phyloP scores from a whole-genome alignment of 2,113 vertebrate species.

The Recurvirostra avosetta region DNA sequence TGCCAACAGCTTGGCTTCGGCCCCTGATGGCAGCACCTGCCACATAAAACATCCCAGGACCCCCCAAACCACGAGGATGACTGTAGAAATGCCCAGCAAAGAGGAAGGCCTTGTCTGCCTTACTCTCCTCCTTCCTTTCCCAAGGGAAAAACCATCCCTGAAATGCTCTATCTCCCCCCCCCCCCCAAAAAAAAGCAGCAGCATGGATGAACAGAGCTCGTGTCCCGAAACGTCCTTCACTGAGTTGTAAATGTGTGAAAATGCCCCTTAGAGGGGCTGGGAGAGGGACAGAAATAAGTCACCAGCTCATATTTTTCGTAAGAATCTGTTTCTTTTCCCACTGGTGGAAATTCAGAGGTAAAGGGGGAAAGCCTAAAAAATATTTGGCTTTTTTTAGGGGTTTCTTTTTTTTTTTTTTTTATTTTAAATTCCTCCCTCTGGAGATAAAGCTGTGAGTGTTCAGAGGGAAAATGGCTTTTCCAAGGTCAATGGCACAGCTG shows the following conservation, averaged over 20 bases:
- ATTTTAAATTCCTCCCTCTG: not conserved
- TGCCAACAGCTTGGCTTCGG: accelerated
- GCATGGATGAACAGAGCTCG: not conserved
- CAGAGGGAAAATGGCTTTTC: not conserved
- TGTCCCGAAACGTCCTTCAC: accelerated
- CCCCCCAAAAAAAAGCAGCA: not conserved
- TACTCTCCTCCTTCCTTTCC: not conserved
- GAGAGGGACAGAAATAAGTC: not conserved
- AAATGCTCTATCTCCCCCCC: not conserved
- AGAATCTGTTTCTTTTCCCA: not conserved
- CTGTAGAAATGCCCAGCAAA: too few relatives aligned
- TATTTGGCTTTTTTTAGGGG: accelerated
- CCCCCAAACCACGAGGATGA: accelerated
- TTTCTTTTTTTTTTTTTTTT: not conserved
- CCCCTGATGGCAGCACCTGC: accelerated
- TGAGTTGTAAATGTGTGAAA: accelerated
- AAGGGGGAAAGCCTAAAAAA: not conserved
- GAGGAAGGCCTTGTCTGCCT: not conserved
- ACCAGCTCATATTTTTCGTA: accelerated
- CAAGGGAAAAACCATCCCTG: not conserved
- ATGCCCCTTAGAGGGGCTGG: accelerated
- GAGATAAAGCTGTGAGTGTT: not conserved
- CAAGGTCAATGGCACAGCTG: not conserved
- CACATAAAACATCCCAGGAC: not conserved
- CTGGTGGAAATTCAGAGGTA: not conserved